A percentile compares a stretch with the other conserved stretches of the same genome.
phyloP scores from a whole-genome alignment of 2,113 vertebrate species.

The Cheirogaleus medius region DNA sequence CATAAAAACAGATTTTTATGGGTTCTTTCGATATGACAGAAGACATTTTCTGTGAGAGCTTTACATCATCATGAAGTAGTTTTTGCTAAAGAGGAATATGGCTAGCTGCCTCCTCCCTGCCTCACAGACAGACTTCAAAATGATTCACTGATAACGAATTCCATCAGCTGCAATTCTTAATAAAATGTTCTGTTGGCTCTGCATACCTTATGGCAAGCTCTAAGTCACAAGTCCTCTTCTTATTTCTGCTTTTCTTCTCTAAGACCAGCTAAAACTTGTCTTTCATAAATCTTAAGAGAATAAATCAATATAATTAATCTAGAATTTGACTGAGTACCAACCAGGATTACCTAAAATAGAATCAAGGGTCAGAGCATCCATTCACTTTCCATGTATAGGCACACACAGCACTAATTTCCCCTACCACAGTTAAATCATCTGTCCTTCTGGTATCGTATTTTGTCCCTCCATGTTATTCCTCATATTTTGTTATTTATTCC shows the following conservation, averaged over 20 bases:
- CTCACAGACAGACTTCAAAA: background rate
- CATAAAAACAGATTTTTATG: slow-evolving; percentile 36
- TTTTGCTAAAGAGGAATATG: background rate
- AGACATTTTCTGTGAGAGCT: slow-evolving; percentile 7
- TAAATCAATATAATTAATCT: slow-evolving; percentile 53
- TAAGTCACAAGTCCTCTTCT: slow-evolving; percentile 16
- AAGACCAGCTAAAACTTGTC: slow-evolving; percentile 37
- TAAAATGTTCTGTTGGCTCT: slow-evolving; percentile 31
- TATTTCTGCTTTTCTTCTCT: slow-evolving; percentile 41
- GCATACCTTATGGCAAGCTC: slow-evolving; percentile 3
- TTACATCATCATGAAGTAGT: background rate
- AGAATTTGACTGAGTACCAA: slow-evolving; percentile 37
- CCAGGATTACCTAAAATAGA: background rate
- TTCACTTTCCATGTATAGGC: background rate
- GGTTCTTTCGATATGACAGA: slow-evolving; percentile 5
- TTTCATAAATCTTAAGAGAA: slow-evolving; percentile 36
- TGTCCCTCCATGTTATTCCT: background rate
- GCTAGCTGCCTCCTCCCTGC: background rate
- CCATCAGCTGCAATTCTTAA: slow-evolving; percentile 47
- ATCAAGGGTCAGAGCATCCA: background rate
- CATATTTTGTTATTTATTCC: background rate
- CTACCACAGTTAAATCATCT: background rate
- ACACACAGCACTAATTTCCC: background rate
- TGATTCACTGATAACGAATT: slow-evolving; percentile 54
- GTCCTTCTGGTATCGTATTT: background rate